These are phyloP conservation scores for Drosophila fulvimacula DNA, from an alignment of 2,888 invertebrate species.

Conservation along the genomic window DNA sequence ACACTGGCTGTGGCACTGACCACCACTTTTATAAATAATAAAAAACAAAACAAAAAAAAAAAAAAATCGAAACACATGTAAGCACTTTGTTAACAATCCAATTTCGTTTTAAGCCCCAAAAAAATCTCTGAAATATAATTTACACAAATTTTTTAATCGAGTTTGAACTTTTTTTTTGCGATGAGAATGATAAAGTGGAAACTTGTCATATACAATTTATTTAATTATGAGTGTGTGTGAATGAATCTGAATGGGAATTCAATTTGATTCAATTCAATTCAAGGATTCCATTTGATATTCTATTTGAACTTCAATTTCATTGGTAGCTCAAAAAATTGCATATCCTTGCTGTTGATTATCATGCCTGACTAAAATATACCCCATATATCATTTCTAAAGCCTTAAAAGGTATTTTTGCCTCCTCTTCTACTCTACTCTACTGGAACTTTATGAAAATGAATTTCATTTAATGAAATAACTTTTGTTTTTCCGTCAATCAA, in stretches of 20 bases:
- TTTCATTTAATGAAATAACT: too few species aligned
- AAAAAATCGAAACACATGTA: slow-evolving; percentile 5
- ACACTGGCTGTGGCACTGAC: background rate
- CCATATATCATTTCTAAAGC: too few species aligned
- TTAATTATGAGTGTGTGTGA: background rate
- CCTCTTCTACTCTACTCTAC: too few species aligned
- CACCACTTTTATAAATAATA: slow-evolving; percentile 21
- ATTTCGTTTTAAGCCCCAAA: background rate
- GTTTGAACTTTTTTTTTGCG: background rate
- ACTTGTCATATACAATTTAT: background rate
- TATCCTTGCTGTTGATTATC: too few species aligned
- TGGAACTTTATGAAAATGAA: too few species aligned
- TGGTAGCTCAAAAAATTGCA: too few species aligned
- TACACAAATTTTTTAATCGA: slow-evolving; percentile 1
- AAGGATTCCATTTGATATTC: too few species aligned
- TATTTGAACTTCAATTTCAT: too few species aligned
- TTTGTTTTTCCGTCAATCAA: background rate
- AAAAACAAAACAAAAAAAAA: background rate
- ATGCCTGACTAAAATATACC: too few species aligned
- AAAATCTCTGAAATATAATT: background rate
- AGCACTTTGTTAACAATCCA: slow-evolving; percentile 24
- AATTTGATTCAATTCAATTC: too few species aligned
- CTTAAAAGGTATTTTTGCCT: too few species aligned
- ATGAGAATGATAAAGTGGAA: background rate
- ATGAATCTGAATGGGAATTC: too few species aligned